A percentile compares a stretch with the other conserved stretches of the same genome.
These are phyloP conservation scores for Gymnocheta viridis DNA, from an alignment of 2,888 invertebrate genomes.

Conservation along the genomic window DNA sequence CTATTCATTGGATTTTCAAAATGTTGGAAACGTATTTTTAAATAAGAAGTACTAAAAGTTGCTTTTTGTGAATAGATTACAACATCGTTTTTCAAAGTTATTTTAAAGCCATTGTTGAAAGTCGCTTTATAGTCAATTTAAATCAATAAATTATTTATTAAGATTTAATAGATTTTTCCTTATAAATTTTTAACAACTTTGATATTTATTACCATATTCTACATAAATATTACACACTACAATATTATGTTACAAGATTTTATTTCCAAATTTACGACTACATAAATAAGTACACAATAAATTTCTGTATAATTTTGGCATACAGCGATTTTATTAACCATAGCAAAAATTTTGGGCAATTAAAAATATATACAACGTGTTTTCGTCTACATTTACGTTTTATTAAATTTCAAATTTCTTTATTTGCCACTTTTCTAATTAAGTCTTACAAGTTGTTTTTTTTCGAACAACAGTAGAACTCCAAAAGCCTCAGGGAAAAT, in stretches of 20 bases:
- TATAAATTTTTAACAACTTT: too few relatives aligned
- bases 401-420: constrained; percentile 28
- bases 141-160: too few relatives aligned
- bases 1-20: too few relatives aligned
- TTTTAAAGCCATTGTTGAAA: too few relatives aligned
- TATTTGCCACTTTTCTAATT: constrained; percentile 19
- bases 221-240: not conserved
- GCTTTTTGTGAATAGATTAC: too few relatives aligned
- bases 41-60: too few relatives aligned
- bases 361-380: not conserved
- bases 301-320: not conserved
- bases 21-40: too few relatives aligned
- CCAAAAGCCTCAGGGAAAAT: not conserved
- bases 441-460: constrained; percentile 17
- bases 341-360: not conserved
- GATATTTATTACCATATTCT: too few relatives aligned
- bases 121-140: too few relatives aligned
- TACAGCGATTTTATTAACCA: not conserved
- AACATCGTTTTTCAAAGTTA: too few relatives aligned
- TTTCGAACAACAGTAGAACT: not conserved
- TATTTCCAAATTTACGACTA: not conserved
- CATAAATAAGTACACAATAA: not conserved
- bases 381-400: not conserved
- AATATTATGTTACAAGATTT: not conserved
- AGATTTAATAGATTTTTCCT: too few relatives aligned